Evolutionary conservation across 1,140 invertebrate species (phyloP), one percentile per base, ranked within the genome.

Genomic region (Glossosoma conforme): DNA sequence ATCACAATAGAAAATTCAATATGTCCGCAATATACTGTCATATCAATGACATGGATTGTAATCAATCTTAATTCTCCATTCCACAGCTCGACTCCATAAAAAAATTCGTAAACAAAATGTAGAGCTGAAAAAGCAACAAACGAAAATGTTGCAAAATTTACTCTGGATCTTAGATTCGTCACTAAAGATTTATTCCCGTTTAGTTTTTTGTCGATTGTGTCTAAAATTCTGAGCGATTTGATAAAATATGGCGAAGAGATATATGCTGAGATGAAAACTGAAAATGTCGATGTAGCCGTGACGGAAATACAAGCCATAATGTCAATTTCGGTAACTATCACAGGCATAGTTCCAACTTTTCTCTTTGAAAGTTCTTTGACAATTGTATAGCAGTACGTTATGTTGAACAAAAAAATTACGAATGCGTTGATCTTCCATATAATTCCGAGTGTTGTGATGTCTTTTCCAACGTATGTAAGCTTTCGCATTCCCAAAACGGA

Each of bases 171-270:
- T 18, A 56, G 42, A 24, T 42, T 32, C 6, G 32, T n/a, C n/a
- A n/a, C n/a, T n/a, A n/a, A n/a, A n/a, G n/a, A n/a, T n/a, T n/a
- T n/a, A n/a, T n/a, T n/a, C n/a, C n/a, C n/a, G n/a, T n/a, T n/a
- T 8, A 56, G 44, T 28, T 56, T 51, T 33, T 47, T 38, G 33
- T 56, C 54, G 4, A 56, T 35, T 11, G 43, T 32, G 21, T 24
- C 41, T 18, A 56, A 52, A 22, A 30, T 20, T 20, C 36, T 47
- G 9, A 47, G 15, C 10, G 44, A 30, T 47, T 20, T 17, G 2
- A 19, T 11, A 2, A 47, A 30, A 13, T 20, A 37, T 2, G 44
- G 44, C 13, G 44, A 37, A 13, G 24, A 13, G 20, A 47, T n/a
- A 36, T 11, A 47, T 9, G 20, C 33, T 6, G 44, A 47, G 11